Percentiles rank a stretch among this genome's conserved stretches.
phyloP scores from a whole-genome alignment of 2,888 invertebrate genomes.

The Perizoma flavofasciatum region DNA sequence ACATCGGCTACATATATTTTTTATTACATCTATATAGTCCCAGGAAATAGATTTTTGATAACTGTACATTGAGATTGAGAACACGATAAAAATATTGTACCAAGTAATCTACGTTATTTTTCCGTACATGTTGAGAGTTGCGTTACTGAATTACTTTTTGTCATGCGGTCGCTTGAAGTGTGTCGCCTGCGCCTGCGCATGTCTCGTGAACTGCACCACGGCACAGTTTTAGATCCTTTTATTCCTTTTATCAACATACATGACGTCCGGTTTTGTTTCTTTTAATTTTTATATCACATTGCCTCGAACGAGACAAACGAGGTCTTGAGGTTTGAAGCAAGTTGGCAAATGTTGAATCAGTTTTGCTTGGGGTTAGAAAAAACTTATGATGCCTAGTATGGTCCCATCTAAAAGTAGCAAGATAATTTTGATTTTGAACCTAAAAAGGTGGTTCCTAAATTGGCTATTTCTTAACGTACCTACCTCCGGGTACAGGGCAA shows the following conservation, averaged over 20 bases:
- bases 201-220: conserved; percentile 38
- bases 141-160: conserved; percentile 1
- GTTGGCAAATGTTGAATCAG: conserved; percentile 20
- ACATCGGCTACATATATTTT: no score
- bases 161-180: conserved; percentile 42
- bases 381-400: no score
- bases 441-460: no score
- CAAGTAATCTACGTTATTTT: no score
- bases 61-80: no score
- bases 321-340: conserved; percentile 11
- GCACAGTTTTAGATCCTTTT: conserved; percentile 43
- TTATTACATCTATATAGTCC: no score
- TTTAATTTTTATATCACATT: conserved; percentile 33
- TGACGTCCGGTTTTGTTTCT: conserved; percentile 36
- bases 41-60: no score
- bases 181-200: conserved; percentile 50
- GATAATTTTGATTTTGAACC: no score
- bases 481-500: no score
- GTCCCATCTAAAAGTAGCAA: no score
- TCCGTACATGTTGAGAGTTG: neutral
- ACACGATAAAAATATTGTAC: no score
- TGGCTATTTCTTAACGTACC: no score
- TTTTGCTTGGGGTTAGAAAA: conserved; percentile 4
- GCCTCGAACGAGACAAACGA: conserved; percentile 15
- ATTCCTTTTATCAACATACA: conserved; percentile 44